These are phyloP conservation scores for Choristoneura rosaceana DNA, from an alignment of 2,888 invertebrate genomes.

Conservation along the genomic window DNA sequence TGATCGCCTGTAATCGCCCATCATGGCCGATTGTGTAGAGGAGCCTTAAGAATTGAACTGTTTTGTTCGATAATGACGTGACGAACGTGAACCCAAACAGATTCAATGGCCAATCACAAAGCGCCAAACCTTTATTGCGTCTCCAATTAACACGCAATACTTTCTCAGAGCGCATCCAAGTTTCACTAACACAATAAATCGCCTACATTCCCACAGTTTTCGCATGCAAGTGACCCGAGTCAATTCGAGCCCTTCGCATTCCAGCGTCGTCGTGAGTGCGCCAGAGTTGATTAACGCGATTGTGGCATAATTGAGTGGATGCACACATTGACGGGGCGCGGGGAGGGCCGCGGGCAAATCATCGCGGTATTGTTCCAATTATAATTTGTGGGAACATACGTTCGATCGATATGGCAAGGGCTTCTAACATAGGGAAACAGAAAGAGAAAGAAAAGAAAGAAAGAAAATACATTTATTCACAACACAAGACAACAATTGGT, in stretches of 20 bases:
- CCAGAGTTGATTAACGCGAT: neutral
- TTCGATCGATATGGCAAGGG: neutral
- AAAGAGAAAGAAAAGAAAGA: too few relatives aligned
- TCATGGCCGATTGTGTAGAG: too few relatives aligned
- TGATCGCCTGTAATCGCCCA: too few relatives aligned
- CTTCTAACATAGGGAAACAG: too few relatives aligned
- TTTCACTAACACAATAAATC: slow-evolving; percentile 8
- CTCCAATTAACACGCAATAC: neutral
- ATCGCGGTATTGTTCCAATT: neutral
- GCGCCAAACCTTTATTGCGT: neutral
- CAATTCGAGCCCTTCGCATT: neutral
- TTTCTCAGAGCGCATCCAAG: neutral
- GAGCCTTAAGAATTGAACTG: too few relatives aligned
- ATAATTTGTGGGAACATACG: neutral
- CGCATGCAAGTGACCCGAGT: slow-evolving; percentile 1
- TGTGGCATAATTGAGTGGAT: slow-evolving; percentile 15
- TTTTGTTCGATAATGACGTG: too few relatives aligned
- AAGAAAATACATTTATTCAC: too few relatives aligned
- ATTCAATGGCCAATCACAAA: neutral
- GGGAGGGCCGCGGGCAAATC: neutral
- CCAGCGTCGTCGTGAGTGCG: neutral
- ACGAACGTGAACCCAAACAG: neutral
- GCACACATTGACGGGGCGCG: neutral
- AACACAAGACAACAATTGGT: too few relatives aligned
- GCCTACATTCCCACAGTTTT: slow-evolving; percentile 23